Evolutionary conservation across 2,113 vertebrate species (phyloP), one percentile per base, ranked within the genome.

Genomic region (Megaceryle torquata): DNA sequence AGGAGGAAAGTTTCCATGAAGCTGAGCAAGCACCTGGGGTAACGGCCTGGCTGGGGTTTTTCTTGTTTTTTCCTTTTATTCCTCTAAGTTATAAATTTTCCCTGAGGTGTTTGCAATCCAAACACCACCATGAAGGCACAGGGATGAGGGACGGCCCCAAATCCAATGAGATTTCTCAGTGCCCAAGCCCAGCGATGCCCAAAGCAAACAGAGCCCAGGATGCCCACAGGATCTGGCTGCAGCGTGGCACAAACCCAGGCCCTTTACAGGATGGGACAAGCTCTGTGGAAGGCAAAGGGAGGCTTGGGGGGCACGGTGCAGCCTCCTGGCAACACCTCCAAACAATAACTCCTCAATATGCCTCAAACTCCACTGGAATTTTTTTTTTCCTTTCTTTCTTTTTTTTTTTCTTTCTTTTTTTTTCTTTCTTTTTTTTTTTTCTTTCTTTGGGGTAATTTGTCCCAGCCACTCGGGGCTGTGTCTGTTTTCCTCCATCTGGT

Each of bases 401-500:
- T 98, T 98, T 63, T 15, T 35, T 18, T 14, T 35, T 24, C 95
- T 98, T 98, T 98, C 98, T 98, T 24, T 48, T 91, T 84, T 86
- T 85, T 95, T 56, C 37, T 61, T 15, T 35, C 13, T 18, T 35
- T 24, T 21, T 95, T 98, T 98, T 98, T 98, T 98, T 24, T 21
- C 70, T 77, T 48, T 91, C 86, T 86, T 85, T 95, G 75, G 92
- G 91, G 97, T 99, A 98, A 98, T 98, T 98, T 98, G 98, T 98
- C 98, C 98, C 98, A 98, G 98, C 98, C 98, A 96, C 98, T 98
- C 96, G 80, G 97, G 98, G 98, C 97, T 95, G 88, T 97, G 98
- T 98, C 98, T 98, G 98, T 98, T 98, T 98, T 98, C 97, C 98
- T 98, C 98, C 98, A 99, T 99, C 99, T 99, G 99, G 98, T 98